These are phyloP conservation scores for Otolemur garnettii DNA, from an alignment of 2,113 vertebrate species.

Conservation along the genomic window DNA sequence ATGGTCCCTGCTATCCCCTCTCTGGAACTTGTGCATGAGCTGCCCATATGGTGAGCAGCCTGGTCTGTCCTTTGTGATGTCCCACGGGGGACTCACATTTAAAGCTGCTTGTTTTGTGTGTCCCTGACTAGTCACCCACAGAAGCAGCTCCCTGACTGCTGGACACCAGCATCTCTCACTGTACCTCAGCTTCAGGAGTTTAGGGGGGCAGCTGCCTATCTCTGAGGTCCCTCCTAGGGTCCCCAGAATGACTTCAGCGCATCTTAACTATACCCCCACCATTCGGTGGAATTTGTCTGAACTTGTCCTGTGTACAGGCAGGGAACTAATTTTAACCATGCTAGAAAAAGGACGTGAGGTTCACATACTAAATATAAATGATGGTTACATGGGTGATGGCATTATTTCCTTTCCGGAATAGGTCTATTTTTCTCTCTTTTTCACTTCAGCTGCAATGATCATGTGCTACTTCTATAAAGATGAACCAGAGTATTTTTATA, in stretches of 20 bases:
- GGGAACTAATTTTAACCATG: constrained; percentile 47
- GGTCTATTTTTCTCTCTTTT: constrained; percentile 57
- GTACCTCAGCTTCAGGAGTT: neutral
- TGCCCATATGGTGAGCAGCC: neutral
- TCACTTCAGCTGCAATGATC: constrained; percentile 64
- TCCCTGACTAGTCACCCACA: neutral
- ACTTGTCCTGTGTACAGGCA: neutral
- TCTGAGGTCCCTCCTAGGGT: neutral
- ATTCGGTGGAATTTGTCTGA: neutral
- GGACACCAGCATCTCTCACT: neutral
- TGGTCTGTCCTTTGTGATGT: neutral
- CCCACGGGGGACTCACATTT: neutral
- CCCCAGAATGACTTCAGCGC: neutral
- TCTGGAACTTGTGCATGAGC: neutral
- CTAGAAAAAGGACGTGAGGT: constrained; percentile 25
- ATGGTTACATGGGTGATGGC: constrained; percentile 22
- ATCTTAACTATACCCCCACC: neutral
- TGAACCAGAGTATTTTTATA: constrained; percentile 66
- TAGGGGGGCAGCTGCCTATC: neutral
- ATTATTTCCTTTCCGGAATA: constrained; percentile 59
- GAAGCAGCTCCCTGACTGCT: neutral
- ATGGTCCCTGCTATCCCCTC: neutral
- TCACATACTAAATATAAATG: constrained; percentile 60
- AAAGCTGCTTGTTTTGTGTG: constrained; percentile 8
- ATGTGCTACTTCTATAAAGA: constrained; percentile 70